Percentiles rank a stretch among this genome's conserved stretches.
phyloP scores from a whole-genome alignment of 2,888 invertebrate species.

The Pristionchus exspectatus region DNA sequence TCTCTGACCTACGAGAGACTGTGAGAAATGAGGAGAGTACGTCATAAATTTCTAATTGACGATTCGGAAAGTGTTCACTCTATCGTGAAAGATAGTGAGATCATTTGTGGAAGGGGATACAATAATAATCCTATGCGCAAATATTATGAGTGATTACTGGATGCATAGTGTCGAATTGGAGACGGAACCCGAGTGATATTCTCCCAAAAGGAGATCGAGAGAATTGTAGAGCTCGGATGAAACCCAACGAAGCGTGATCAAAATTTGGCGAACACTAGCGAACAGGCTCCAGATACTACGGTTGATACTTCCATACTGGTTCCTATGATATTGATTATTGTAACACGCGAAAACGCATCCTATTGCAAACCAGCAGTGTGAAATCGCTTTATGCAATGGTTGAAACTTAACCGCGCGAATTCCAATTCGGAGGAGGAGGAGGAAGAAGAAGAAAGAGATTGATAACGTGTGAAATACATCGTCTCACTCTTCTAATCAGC shows the following conservation, averaged over 20 bases:
- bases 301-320: too few relatives aligned
- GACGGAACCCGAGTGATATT: too few relatives aligned
- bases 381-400: too few relatives aligned
- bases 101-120: neutral
- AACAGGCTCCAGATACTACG: too few relatives aligned
- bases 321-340: too few relatives aligned
- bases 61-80: neutral
- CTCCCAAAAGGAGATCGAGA: too few relatives aligned
- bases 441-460: neutral
- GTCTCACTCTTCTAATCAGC: neutral
- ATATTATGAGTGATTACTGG: neutral
- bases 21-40: neutral
- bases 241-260: too few relatives aligned
- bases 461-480: slow-evolving; percentile 11
- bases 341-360: too few relatives aligned
- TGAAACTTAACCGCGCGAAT: too few relatives aligned
- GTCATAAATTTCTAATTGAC: neutral
- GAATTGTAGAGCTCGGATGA: too few relatives aligned
- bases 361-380: too few relatives aligned
- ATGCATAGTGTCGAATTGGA: neutral
- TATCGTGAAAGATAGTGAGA: neutral
- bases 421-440: neutral
- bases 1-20: neutral
- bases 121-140: neutral
- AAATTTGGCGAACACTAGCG: too few relatives aligned